These are phyloP conservation scores for Drosophila malerkotliana DNA, from an alignment of 1,140 invertebrate species.

Conservation along the genomic window DNA sequence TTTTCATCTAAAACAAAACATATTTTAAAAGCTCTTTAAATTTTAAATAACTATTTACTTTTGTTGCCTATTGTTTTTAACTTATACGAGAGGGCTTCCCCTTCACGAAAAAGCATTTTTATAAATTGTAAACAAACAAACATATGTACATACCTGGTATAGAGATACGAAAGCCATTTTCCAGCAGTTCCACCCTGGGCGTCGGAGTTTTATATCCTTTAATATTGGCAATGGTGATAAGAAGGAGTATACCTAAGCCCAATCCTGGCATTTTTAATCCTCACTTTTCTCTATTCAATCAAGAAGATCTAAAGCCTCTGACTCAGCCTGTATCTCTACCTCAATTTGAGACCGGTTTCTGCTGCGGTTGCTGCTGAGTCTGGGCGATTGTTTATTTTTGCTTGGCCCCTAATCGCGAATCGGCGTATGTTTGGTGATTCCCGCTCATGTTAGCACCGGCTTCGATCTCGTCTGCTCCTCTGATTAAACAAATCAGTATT, in stretches of 20 bases:
- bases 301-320: constrained; percentile 28
- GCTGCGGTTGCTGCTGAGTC: neutral
- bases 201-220: constrained; percentile 56
- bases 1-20: constrained; percentile 49
- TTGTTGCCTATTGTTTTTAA: neutral
- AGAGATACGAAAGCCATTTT: constrained; percentile 64
- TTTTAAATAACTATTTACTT: neutral
- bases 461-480: constrained; percentile 14
- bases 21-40: neutral
- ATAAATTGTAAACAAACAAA: neutral
- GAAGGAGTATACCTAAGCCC: constrained; percentile 14
- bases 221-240: constrained; percentile 1
- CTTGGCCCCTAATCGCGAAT: constrained; percentile 25
- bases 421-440: constrained; percentile 8
- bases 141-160: constrained; percentile 73
- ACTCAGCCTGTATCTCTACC: constrained; percentile 32
- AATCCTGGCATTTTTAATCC: constrained; percentile 22
- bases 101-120: neutral
- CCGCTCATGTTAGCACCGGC: constrained; percentile 18
- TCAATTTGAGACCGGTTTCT: constrained; percentile 15
- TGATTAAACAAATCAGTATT: constrained; percentile 10
- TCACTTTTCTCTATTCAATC: neutral
- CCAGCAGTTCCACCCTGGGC: constrained; percentile 49
- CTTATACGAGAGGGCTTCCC: neutral
- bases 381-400: constrained; percentile 29